These are phyloP conservation scores for Pyrochroa serraticornis DNA, from an alignment of 2,888 invertebrate genomes.

Conservation along the genomic window DNA sequence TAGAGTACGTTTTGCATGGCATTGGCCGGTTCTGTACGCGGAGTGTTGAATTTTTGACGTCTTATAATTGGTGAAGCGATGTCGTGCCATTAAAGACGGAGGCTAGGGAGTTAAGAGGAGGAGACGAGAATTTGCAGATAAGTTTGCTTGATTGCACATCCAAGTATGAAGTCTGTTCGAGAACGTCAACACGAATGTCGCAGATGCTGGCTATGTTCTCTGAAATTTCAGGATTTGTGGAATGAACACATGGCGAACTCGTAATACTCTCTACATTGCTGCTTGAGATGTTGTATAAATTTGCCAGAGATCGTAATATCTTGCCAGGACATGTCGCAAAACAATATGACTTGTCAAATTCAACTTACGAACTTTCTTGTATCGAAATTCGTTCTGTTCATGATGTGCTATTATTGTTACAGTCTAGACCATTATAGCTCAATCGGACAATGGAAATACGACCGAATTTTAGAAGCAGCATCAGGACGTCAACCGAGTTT, in stretches of 20 bases:
- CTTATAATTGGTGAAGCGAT: slow-evolving; percentile 6
- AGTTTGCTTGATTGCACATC: slow-evolving; percentile 45
- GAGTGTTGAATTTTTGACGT: neutral
- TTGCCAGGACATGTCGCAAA: slow-evolving; percentile 44
- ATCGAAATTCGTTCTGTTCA: slow-evolving; percentile 24
- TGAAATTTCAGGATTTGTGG: slow-evolving; percentile 46
- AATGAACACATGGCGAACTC: slow-evolving; percentile 47
- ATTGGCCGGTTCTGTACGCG: neutral
- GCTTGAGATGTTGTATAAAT: slow-evolving; percentile 43
- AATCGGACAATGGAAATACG: neutral
- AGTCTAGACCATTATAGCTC: neutral
- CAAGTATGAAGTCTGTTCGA: slow-evolving; percentile 39
- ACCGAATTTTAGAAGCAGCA: too few species aligned
- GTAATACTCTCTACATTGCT: slow-evolving; percentile 38
- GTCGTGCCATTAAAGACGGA: slow-evolving; percentile 4
- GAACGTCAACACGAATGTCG: slow-evolving; percentile 46
- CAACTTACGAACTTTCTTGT: slow-evolving; percentile 25
- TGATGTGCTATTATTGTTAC: slow-evolving; percentile 15
- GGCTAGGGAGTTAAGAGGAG: slow-evolving; percentile 11
- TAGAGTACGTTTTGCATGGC: too few species aligned
- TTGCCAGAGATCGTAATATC: slow-evolving; percentile 44
- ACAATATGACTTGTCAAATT: slow-evolving; percentile 45
- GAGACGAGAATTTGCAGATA: slow-evolving; percentile 33
- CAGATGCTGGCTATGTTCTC: slow-evolving; percentile 47
- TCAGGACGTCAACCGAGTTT: too few species aligned